phyloP scores from a whole-genome alignment of 2,797 vertebrate species.

The Arnoldichthys spilopterus region DNA sequence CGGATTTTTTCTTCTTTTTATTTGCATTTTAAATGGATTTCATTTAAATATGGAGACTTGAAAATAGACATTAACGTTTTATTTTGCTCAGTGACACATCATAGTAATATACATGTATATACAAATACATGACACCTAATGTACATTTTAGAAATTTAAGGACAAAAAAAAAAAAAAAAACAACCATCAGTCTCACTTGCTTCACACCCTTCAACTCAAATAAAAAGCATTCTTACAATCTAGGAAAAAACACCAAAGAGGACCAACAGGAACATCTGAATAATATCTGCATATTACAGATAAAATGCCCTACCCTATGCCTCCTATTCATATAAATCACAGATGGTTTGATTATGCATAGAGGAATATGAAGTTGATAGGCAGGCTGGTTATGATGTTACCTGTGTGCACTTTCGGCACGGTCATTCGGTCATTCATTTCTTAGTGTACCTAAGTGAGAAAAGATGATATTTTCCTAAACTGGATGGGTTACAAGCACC shows the following conservation, averaged over 20 bases:
- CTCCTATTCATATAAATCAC: constrained; percentile 14
- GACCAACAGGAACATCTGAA: constrained; percentile 23
- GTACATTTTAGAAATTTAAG: constrained; percentile 57
- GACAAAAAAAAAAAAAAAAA: constrained; percentile 46
- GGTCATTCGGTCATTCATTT: constrained; percentile 23
- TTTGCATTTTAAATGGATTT: no score
- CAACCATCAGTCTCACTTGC: constrained; percentile 24
- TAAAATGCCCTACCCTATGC: constrained; percentile 31
- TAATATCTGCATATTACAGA: constrained; percentile 49
- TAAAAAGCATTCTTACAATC: constrained; percentile 35
- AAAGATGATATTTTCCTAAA: constrained; percentile 12
- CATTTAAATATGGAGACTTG: not conserved
- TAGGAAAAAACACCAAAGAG: constrained; percentile 24
- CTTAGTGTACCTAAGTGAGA: constrained; percentile 18
- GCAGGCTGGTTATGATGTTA: constrained; percentile 28
- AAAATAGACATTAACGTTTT: constrained; percentile 41
- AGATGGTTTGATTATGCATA: constrained; percentile 39
- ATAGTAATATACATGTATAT: constrained; percentile 63
- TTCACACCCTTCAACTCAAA: constrained; percentile 18
- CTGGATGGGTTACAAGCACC: constrained; percentile 23
- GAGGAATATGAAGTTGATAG: constrained; percentile 24
- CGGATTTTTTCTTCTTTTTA: no score
- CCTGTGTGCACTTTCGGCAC: constrained; percentile 20
- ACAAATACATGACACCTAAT: constrained; percentile 58
- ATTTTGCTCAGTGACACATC: constrained; percentile 59